Conservation (phyloP, 2,113 vertebrate genomes). For the Nibea albiflora region DNA sequence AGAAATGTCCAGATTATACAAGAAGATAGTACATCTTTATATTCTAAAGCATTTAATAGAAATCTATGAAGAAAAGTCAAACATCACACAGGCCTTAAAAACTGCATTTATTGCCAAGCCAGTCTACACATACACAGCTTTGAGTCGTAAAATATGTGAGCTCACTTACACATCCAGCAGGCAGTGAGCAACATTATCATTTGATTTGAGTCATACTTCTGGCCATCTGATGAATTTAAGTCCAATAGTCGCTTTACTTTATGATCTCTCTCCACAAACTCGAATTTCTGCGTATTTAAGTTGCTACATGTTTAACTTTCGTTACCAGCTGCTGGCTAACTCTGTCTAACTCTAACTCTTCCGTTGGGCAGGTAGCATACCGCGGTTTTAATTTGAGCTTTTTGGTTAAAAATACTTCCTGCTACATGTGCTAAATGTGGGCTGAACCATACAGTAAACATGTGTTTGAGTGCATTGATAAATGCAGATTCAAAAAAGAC, state of each 20-base stretch:
- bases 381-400: background rate
- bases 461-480: background rate
- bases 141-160: background rate
- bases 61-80: background rate
- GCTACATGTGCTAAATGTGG: background rate
- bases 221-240: background rate
- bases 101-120: background rate
- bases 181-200: background rate
- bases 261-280: slow-evolving; percentile 12
- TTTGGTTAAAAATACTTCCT: slow-evolving; percentile 1
- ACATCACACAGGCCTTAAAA: background rate
- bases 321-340: background rate
- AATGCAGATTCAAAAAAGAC: background rate
- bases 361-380: background rate
- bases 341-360: background rate
- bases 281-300: background rate
- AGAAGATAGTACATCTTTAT: background rate
- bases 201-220: background rate
- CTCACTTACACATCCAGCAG: background rate
- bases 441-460: background rate
- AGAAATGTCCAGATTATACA: background rate
- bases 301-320: background rate
- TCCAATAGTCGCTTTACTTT: background rate
- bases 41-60: background rate
- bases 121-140: background rate